Percentiles rank a stretch among this genome's conserved stretches.
These are phyloP conservation scores for Drosophila mulleri DNA, from an alignment of 2,888 invertebrate genomes.

Conservation along the genomic window DNA sequence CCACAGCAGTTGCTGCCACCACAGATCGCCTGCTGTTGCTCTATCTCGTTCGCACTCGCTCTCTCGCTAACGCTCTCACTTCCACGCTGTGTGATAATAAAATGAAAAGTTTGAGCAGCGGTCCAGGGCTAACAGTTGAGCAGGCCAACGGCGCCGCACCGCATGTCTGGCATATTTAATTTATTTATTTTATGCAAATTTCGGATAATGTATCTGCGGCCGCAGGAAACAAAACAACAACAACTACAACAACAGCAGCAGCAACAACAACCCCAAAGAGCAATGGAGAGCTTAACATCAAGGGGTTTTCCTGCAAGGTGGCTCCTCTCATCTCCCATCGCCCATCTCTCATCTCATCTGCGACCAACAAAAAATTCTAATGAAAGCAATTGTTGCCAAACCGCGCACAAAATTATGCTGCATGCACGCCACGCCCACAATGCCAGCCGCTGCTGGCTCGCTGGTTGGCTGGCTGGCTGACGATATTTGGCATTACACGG, in stretches of 20 bases:
- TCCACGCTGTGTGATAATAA: slow-evolving; percentile 69
- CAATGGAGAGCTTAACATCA: slow-evolving; percentile 43
- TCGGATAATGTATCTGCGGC: slow-evolving; percentile 83
- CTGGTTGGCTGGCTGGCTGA: slow-evolving; percentile 73
- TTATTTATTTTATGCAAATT: slow-evolving; percentile 84
- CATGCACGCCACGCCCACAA: slow-evolving; percentile 53
- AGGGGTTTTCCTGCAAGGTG: slow-evolving; percentile 71
- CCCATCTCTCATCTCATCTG: slow-evolving; percentile 1
- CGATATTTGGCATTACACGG: slow-evolving; percentile 79
- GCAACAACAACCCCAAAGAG: slow-evolving; percentile 18
- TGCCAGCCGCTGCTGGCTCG: slow-evolving; percentile 30
- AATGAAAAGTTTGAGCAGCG: slow-evolving; percentile 71
- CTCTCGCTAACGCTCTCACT: not conserved
- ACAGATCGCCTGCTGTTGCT: slow-evolving; percentile 39
- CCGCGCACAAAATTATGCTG: slow-evolving; percentile 80
- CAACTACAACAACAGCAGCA: slow-evolving; percentile 33
- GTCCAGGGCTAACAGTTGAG: slow-evolving; percentile 49
- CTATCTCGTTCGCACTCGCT: not conserved
- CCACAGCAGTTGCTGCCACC: slow-evolving; percentile 26
- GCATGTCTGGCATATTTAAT: slow-evolving; percentile 83
- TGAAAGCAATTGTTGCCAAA: slow-evolving; percentile 82
- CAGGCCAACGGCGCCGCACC: slow-evolving; percentile 74
- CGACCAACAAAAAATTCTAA: slow-evolving; percentile 64
- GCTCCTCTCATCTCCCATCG: slow-evolving; percentile 23
- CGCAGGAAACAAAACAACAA: slow-evolving; percentile 74